These are phyloP conservation scores for Dioctria rufipes DNA, from an alignment of 2,888 invertebrate genomes.

Conservation along the genomic window DNA sequence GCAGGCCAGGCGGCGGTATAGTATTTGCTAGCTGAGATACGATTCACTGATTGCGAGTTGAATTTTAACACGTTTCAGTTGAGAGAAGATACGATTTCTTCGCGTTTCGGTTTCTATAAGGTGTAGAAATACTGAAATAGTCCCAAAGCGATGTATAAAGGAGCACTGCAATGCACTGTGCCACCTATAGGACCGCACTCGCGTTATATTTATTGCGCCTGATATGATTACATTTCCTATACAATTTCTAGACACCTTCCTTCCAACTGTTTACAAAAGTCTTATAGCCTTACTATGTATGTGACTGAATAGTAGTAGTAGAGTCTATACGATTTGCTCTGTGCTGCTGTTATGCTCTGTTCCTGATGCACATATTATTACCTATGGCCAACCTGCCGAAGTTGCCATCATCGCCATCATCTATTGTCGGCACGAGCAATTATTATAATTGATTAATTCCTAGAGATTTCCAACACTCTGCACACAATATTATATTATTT, in stretches of 20 bases:
- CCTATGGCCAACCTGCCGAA: background rate
- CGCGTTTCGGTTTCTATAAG: background rate
- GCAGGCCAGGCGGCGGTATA: background rate
- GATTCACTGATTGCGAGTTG: slow-evolving; percentile 43
- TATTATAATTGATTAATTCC: slow-evolving; percentile 49
- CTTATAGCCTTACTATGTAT: background rate
- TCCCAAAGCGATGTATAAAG: slow-evolving; percentile 9
- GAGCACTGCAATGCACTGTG: too few species aligned
- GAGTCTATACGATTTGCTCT: background rate
- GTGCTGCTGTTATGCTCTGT: background rate
- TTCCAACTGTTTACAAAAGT: slow-evolving; percentile 23
- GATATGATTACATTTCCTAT: slow-evolving; percentile 47
- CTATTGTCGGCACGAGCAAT: slow-evolving; percentile 47
- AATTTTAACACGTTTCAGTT: slow-evolving; percentile 52
- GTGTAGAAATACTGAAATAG: slow-evolving; percentile 7
- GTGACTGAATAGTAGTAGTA: background rate
- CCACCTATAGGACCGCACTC: background rate
- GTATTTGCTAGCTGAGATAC: slow-evolving; percentile 2
- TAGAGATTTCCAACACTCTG: slow-evolving; percentile 4
- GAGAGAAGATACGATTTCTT: slow-evolving; percentile 41
- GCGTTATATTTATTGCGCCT: slow-evolving; percentile 38
- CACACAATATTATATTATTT: slow-evolving; percentile 37
- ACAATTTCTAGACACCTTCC: slow-evolving; percentile 49
- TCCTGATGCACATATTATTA: background rate
- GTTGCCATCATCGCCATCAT: background rate